A percentile compares a stretch with the other conserved stretches of the same genome.
Evolutionary conservation across 2,797 vertebrate species (phyloP).

Genomic region (Anniella stebbinsi): DNA sequence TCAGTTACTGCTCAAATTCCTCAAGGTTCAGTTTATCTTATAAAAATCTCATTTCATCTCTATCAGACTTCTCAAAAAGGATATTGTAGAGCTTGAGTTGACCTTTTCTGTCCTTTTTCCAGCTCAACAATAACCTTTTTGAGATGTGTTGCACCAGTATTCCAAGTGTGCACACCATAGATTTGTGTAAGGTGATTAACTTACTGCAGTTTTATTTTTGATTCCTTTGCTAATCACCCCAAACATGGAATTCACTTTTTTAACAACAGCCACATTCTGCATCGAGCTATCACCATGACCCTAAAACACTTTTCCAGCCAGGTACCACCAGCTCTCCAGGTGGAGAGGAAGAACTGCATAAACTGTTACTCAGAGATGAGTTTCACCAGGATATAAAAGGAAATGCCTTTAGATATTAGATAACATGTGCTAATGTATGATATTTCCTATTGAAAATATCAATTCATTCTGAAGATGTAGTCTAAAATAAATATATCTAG

Average conservation of each 20-base stretch:
- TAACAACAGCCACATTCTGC: not conserved
- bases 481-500: not conserved
- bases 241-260: not conserved
- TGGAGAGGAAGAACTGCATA: not conserved
- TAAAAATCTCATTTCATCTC: not conserved
- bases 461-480: not conserved
- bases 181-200: not conserved
- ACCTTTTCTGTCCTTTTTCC: not conserved
- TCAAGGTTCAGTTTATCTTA: not conserved
- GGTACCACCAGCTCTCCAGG: not conserved
- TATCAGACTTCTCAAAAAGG: no score
- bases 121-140: not conserved
- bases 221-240: not conserved
- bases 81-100: no score
- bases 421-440: conserved; percentile 11
- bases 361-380: not conserved
- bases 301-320: not conserved
- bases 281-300: not conserved
- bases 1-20: not conserved
- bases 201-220: not conserved
- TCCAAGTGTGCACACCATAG: not conserved
- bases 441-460: conserved; percentile 5
- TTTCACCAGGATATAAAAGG: not conserved
- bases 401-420: not conserved
- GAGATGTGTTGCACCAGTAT: not conserved